Evolutionary conservation across 1,140 invertebrate genomes (phyloP).

Genomic region (Meloidogyne chitwoodi): DNA sequence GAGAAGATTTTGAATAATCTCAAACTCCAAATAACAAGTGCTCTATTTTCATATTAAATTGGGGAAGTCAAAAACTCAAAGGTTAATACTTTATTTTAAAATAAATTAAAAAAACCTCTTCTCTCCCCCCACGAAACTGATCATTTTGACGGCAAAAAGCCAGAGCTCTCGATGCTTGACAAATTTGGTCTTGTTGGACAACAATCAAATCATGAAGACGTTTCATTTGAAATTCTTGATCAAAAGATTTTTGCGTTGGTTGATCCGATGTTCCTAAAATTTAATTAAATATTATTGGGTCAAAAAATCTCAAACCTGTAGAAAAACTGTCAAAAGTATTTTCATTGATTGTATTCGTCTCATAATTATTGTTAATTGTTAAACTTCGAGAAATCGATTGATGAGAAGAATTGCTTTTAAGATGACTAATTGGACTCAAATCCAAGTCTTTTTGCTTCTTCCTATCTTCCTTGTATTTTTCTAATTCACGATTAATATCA

Average conservation of each 20-base stretch:
- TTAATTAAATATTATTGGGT: too few species aligned
- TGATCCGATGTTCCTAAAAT: too few species aligned
- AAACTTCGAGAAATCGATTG: too few species aligned
- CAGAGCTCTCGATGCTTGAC: constrained; percentile 32
- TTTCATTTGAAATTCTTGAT: constrained; percentile 25
- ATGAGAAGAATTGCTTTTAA: not conserved
- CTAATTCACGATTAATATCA: constrained; percentile 31
- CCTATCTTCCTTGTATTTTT: constrained; percentile 22
- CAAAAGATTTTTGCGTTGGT: not conserved
- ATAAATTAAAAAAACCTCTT: constrained; percentile 22
- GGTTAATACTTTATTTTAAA: too few species aligned
- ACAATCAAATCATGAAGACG: constrained; percentile 25
- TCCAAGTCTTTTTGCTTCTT: constrained; percentile 4
- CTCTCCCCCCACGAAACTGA: constrained; percentile 22
- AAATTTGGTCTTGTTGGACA: constrained; percentile 37
- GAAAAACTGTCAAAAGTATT: too few species aligned
- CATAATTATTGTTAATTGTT: too few species aligned
- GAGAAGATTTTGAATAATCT: too few species aligned
- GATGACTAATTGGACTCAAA: not conserved
- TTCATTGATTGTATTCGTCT: too few species aligned
- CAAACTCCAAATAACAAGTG: too few species aligned
- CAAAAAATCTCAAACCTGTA: too few species aligned
- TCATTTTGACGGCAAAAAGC: constrained; percentile 38
- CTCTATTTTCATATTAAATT: too few species aligned
- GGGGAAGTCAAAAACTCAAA: too few species aligned